phyloP scores from a whole-genome alignment of 2,797 vertebrate genomes.

The Rhyacichthys aspro region DNA sequence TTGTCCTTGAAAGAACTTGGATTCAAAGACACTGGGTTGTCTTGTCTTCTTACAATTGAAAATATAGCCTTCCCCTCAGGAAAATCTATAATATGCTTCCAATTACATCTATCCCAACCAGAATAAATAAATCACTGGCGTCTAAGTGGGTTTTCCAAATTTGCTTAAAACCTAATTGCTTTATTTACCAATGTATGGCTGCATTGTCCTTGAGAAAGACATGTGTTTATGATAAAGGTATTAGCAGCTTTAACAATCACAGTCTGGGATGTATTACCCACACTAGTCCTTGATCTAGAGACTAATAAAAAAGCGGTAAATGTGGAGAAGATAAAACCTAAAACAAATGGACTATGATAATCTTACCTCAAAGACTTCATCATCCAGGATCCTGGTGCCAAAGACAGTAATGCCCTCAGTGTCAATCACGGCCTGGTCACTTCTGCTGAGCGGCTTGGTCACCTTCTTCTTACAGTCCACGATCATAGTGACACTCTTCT shows the following conservation, averaged over 20 bases:
- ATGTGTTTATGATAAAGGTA: constrained; percentile 10
- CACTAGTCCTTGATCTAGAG: neutral
- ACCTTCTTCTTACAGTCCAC: constrained; percentile 96
- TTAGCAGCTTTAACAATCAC: constrained; percentile 4
- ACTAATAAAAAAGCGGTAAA: neutral
- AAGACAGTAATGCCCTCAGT: constrained; percentile 95
- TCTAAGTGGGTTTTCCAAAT: constrained; percentile 21
- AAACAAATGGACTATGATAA: no score
- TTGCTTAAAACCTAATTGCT: constrained; percentile 23
- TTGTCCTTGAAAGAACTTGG: constrained; percentile 34
- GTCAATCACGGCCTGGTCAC: constrained; percentile 85
- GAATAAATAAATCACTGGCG: constrained; percentile 24
- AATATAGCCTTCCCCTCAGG: constrained; percentile 33
- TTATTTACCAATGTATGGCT: constrained; percentile 25
- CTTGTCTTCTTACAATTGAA: constrained; percentile 29
- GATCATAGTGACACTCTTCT: constrained; percentile 94
- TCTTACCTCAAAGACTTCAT: constrained; percentile 96
- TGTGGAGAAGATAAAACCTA: no score
- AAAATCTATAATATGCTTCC: constrained; percentile 40
- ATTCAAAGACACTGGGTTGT: constrained; percentile 32
- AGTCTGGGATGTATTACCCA: neutral
- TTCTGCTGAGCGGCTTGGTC: constrained; percentile 87
- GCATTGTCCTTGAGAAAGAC: constrained; percentile 16
- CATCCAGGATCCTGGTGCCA: constrained; percentile 95
- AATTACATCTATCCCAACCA: constrained; percentile 36